Percentiles rank a stretch among this genome's conserved stretches.
phyloP scores from a whole-genome alignment of 2,797 vertebrate species.

The Myiotriccus ornatus region DNA sequence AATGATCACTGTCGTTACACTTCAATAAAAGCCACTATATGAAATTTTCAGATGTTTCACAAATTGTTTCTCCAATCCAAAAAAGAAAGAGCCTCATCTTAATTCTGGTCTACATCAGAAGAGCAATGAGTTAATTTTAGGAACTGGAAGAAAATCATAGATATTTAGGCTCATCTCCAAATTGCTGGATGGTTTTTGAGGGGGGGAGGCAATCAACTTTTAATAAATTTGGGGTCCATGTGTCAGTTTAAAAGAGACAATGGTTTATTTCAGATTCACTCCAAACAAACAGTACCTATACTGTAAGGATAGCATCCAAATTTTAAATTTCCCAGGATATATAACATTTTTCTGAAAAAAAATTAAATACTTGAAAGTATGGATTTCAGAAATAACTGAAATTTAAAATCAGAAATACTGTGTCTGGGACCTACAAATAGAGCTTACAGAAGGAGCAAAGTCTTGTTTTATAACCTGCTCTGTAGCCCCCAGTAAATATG shows the following conservation, averaged over 20 bases:
- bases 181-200: not conserved
- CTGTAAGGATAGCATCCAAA: not conserved
- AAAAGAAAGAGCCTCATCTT: not conserved
- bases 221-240: not conserved
- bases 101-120: not conserved
- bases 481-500: not conserved
- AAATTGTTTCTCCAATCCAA: not conserved
- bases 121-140: not conserved
- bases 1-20: not conserved
- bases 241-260: not conserved
- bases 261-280: not conserved
- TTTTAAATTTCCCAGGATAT: not conserved
- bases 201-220: not conserved
- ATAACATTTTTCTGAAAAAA: not conserved
- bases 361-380: not conserved
- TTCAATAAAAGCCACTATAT: not conserved
- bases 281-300: not conserved
- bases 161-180: not conserved
- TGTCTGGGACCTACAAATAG: not conserved
- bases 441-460: not conserved
- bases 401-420: not conserved
- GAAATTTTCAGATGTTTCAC: not conserved
- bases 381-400: not conserved
- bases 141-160: not conserved
- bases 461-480: not conserved